Percentiles rank a stretch among this genome's conserved stretches.
Evolutionary conservation across 2,888 invertebrate species (phyloP).

Genomic region (Muschampia plurimacula): DNA sequence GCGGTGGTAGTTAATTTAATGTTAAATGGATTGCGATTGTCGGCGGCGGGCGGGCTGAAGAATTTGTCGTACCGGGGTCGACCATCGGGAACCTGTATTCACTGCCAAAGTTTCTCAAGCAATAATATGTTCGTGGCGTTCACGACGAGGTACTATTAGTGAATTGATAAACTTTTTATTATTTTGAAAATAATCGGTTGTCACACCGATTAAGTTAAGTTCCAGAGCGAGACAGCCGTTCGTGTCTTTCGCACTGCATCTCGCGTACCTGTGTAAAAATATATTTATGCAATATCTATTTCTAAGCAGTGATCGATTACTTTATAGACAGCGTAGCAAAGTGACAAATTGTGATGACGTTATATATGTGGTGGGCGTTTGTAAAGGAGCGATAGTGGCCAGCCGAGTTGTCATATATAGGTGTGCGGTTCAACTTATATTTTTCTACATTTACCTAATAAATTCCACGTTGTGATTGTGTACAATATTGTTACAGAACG

Average conservation of each 20-base stretch:
- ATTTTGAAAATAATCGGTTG: not conserved
- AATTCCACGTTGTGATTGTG: constrained; percentile 69
- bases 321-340: constrained; percentile 65
- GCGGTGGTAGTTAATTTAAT: not conserved
- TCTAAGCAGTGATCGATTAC: constrained; percentile 35
- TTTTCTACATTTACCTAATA: constrained; percentile 40
- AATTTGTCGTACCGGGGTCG: constrained; percentile 12
- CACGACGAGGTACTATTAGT: constrained; percentile 29
- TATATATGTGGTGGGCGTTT: constrained; percentile 40
- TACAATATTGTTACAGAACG: constrained; percentile 63
- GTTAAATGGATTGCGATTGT: not conserved
- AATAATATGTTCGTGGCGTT: constrained; percentile 47
- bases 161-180: constrained; percentile 26
- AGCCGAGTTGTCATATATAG: constrained; percentile 50
- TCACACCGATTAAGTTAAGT: not conserved
- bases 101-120: constrained; percentile 55
- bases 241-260: not conserved
- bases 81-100: constrained; percentile 39
- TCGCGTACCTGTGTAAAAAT: constrained; percentile 49
- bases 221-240: not conserved
- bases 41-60: constrained; percentile 10
- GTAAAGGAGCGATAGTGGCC: constrained; percentile 39
- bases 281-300: constrained; percentile 62
- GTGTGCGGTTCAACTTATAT: constrained; percentile 42
- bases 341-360: constrained; percentile 62